Evolutionary conservation across 2,797 vertebrate genomes (phyloP), one percentile per base, ranked within the genome.

Genomic region (Malurus leucopterus): DNA sequence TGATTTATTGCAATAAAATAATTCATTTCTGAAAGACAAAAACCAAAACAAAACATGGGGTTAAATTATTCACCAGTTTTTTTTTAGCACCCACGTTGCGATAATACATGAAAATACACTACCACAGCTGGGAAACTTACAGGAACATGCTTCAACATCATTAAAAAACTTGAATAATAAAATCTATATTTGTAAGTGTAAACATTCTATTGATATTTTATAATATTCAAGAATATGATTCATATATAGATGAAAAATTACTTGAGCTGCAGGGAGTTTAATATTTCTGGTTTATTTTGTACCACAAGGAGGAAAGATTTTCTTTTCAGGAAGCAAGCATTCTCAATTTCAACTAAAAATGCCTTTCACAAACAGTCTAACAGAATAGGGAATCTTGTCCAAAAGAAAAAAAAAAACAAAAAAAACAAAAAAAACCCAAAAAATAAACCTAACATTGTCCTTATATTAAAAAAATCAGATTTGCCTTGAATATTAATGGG

Each of bases 11-110:
- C n/a, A 63, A 46, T 32, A 82, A 74, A 67, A 41, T 84, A 77
- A 94, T 88, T 76, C 93, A 96, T 97, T 96, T 96, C 97, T 97
- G 93, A 77, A 94, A 82, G 75, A 94, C 5, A 92, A 13, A 80
- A 80, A 81, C 20, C 4, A 77, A 49, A 32, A 36, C 2, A 64
- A 84, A 76, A 58, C 1, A 36, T 17, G 6, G n/a, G 9, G 26
- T 89, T 93, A 61, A 74, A 46, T 57, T 29, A 78, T 51, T 11
- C 47, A 17, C 50, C 78, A 11, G 0, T 1, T 23, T 78, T 34
- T 34, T 29, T 88, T 91, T 70, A 57, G 32, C 64, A 86, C 23
- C 29, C 1, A 0, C 0, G 0, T 7, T 51, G 10, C 7, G 38
- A 62, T 70, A 62, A 55, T 46, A 84, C 22, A 69, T 41, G 21